Conservation (phyloP, 2,797 vertebrate genomes). For the Limnodromus scolopaceus region DNA sequence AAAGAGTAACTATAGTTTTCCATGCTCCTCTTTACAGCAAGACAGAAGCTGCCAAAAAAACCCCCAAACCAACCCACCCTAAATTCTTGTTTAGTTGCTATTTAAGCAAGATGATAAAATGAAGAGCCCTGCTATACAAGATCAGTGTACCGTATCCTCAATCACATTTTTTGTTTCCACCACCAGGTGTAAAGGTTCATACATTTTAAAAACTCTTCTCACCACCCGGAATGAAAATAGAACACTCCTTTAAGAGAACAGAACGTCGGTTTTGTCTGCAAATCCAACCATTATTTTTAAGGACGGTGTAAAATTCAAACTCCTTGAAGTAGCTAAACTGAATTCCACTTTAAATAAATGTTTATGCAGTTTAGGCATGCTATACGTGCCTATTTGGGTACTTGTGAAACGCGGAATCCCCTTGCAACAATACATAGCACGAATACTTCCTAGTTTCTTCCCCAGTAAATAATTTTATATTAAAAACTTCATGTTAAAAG, state of each 20-base stretch:
- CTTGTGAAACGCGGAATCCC: constrained; percentile 9
- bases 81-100: neutral
- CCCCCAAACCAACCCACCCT: neutral
- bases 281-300: neutral
- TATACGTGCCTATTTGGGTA: neutral
- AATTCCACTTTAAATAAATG: constrained; percentile 48
- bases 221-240: neutral
- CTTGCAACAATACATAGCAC: neutral
- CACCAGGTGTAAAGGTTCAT: neutral
- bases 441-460: neutral
- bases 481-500: neutral
- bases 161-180: neutral
- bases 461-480: neutral
- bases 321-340: neutral
- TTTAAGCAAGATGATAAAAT: neutral
- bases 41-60: neutral
- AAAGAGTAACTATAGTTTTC: neutral
- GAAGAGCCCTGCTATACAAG: neutral
- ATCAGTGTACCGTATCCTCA: neutral
- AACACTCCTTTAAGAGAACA: neutral
- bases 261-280: neutral
- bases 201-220: neutral
- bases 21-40: neutral
- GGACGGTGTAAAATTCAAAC: neutral
- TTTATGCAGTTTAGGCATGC: constrained; percentile 35